Conservation (phyloP, 2,888 invertebrate species). For the Hydrotaea diabolus region DNA sequence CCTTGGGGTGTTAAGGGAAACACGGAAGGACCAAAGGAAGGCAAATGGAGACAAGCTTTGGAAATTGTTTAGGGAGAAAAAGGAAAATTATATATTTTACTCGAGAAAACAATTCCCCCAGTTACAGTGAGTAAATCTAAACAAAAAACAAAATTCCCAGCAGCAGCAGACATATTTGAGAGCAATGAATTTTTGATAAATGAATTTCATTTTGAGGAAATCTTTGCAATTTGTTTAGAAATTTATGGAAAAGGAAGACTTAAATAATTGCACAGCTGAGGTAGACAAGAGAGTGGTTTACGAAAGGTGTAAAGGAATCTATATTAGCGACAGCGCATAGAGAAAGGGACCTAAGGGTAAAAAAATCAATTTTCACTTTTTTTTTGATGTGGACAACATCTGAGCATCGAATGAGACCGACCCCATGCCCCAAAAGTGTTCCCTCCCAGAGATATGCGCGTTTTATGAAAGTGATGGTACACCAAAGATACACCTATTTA, state of each 20-base stretch:
- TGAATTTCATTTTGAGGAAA: background rate
- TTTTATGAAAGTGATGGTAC: no score
- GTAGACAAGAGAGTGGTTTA: no score
- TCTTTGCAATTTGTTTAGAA: background rate
- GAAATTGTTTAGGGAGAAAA: background rate
- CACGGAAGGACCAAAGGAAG: background rate
- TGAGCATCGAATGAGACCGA: no score
- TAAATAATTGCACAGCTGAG: background rate
- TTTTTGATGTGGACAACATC: no score
- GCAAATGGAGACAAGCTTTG: background rate
- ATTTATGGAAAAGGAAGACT: background rate
- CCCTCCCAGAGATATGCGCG: no score
- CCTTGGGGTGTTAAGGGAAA: conserved; percentile 36
- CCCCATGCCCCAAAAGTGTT: no score
- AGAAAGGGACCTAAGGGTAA: no score
- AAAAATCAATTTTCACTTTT: no score
- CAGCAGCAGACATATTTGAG: background rate
- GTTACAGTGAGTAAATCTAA: conserved; percentile 4
- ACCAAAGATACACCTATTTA: no score
- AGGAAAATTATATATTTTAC: background rate
- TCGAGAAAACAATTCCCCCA: background rate
- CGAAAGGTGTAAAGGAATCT: no score
- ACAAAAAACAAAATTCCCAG: background rate
- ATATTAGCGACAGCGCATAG: no score
- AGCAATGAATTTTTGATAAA: conserved; percentile 11